Conservation (phyloP, 1,140 invertebrate genomes). For the Odontomachus brunneus region DNA sequence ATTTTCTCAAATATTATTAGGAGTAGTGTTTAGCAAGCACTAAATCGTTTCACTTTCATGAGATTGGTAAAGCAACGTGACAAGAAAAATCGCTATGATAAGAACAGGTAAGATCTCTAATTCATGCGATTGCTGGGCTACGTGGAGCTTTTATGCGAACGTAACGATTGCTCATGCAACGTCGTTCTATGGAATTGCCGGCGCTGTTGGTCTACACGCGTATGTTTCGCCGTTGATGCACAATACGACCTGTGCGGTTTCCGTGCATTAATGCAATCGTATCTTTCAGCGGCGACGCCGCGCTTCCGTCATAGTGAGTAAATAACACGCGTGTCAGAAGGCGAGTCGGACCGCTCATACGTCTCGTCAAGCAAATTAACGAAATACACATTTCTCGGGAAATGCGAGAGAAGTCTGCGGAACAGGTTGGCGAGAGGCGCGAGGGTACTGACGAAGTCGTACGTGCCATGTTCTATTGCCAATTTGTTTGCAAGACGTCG, state of each 20-base stretch:
- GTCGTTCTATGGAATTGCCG: neutral
- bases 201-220: constrained; percentile 18
- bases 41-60: too few species aligned
- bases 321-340: constrained; percentile 54
- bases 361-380: constrained; percentile 47
- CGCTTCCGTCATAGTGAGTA: constrained; percentile 40
- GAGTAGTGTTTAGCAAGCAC: too few species aligned
- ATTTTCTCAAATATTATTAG: too few species aligned
- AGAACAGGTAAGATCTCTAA: neutral
- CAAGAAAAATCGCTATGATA: neutral
- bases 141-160: neutral
- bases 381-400: constrained; percentile 22
- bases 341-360: constrained; percentile 35
- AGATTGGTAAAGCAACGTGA: neutral
- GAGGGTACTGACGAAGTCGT: constrained; percentile 13
- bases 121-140: neutral
- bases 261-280: constrained; percentile 50
- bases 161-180: constrained; percentile 6
- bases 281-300: constrained; percentile 36
- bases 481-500: constrained; percentile 25
- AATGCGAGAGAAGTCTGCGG: constrained; percentile 1
- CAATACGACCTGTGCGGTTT: constrained; percentile 8
- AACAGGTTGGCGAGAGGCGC: neutral
- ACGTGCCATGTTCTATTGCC: neutral
- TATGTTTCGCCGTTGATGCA: neutral